Evolutionary conservation across 2,888 invertebrate genomes (phyloP), one percentile per base, ranked within the genome.

Genomic region (Brachyopa scutellaris): DNA sequence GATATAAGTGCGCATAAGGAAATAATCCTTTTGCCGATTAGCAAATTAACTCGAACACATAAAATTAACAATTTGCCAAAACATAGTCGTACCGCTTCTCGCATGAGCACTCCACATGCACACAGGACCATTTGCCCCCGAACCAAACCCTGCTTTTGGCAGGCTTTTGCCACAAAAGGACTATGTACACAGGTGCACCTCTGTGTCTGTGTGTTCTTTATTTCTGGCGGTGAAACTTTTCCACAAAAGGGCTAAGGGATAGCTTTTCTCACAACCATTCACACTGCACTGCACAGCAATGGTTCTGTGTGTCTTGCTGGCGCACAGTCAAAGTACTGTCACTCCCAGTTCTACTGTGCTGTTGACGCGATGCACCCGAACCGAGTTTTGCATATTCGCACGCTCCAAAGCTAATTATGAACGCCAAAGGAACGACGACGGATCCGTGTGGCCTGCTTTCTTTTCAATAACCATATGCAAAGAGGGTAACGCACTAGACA

Each of bases 291-390:
- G 2, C 33, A 26, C 29, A 57, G 69, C n/a, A n/a, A n/a, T n/a
- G n/a, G n/a, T n/a, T n/a, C n/a, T n/a, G n/a, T n/a, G n/a, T n/a
- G n/a, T n/a, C n/a, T n/a, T n/a, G n/a, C n/a, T n/a, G n/a, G n/a
- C n/a, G n/a, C n/a, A n/a, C n/a, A n/a, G n/a, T n/a, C n/a, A 78
- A 72, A 66, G 72, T 17, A 47, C 57, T 70, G 70, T 70, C 77
- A 64, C 66, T 61, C 36, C 26, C 72, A 79, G 59, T 15, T 36
- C 55, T 26, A 38, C 11, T 42, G 26, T 21, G 69, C 11, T 42
- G 26, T 21, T 57, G 57, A 47, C 17, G 69, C 29, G 66, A 59
- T 59, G 59, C 42, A 45, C 17, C 29, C 19, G 42, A 31, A 40
- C 29, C 19, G 42, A 31, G 40, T 66, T 67, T 33, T 55, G 67